A percentile compares a stretch with the other conserved stretches of the same genome.
Evolutionary conservation across 2,797 vertebrate genomes (phyloP).

Genomic region (Cryptoblepharus egeriae): DNA sequence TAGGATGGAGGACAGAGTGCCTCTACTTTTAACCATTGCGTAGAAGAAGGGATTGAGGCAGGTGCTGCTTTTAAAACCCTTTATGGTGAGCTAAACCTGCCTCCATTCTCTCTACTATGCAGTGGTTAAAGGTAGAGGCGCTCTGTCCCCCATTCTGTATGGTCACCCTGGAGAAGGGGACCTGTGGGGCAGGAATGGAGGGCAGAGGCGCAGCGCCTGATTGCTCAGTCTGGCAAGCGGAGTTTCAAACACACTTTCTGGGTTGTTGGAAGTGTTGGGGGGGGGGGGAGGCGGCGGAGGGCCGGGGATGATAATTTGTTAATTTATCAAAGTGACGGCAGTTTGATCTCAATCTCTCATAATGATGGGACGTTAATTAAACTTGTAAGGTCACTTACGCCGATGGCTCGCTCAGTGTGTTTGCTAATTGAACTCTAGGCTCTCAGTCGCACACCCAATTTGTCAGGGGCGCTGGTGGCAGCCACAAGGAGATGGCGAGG

Average conservation of each 20-base stretch:
- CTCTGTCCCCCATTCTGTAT: too few species aligned
- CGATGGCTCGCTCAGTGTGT: constrained; percentile 49
- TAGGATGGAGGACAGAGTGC: too few species aligned
- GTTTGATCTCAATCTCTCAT: constrained; percentile 60
- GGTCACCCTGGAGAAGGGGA: too few species aligned
- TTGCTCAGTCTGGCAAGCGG: neutral
- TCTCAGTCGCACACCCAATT: constrained; percentile 50
- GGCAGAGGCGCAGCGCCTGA: too few species aligned
- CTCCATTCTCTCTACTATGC: too few species aligned
- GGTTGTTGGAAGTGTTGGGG: too few species aligned
- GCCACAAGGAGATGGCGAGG: neutral
- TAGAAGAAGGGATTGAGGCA: too few species aligned
- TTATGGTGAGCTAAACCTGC: too few species aligned
- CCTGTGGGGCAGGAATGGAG: neutral
- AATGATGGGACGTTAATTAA: constrained; percentile 66
- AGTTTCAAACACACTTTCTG: neutral
- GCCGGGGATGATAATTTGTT: constrained; percentile 53
- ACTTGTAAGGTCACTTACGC: constrained; percentile 63
- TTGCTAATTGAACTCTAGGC: constrained; percentile 56
- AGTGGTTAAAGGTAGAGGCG: too few species aligned
- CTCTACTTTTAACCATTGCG: too few species aligned
- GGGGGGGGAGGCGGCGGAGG: neutral
- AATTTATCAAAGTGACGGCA: constrained; percentile 64
- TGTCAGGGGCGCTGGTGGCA: constrained; percentile 30
- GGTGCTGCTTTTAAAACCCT: too few species aligned